A percentile compares a stretch with the other conserved stretches of the same genome.
These are phyloP conservation scores for Augiades crinisus DNA, from an alignment of 2,888 invertebrate genomes.

Conservation along the genomic window DNA sequence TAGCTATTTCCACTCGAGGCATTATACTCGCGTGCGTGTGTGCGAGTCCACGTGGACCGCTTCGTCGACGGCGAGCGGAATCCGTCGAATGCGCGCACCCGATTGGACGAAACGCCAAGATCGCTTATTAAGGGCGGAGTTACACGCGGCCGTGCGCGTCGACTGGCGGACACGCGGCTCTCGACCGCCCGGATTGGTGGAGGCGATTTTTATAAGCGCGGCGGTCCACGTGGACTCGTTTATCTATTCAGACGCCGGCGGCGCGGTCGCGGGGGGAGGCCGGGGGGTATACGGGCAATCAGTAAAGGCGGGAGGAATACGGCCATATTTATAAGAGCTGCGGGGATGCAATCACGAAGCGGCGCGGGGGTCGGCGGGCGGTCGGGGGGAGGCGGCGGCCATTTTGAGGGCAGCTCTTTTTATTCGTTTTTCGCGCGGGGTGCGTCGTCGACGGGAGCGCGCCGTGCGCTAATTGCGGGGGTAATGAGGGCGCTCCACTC, in stretches of 20 bases:
- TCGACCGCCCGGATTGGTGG: constrained; percentile 55
- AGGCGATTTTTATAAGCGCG: constrained; percentile 80
- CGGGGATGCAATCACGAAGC: constrained; percentile 82
- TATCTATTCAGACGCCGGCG: constrained; percentile 83
- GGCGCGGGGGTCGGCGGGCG: constrained; percentile 74
- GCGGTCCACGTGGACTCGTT: constrained; percentile 81
- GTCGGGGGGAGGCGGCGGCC: constrained; percentile 83
- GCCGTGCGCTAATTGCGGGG: constrained; percentile 81
- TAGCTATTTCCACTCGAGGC: constrained; percentile 82
- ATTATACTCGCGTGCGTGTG: constrained; percentile 73
- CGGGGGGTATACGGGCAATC: constrained; percentile 83
- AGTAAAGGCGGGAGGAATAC: constrained; percentile 82
- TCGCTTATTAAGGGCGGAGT: constrained; percentile 82
- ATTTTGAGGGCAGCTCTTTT: constrained; percentile 87
- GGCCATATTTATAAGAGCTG: constrained; percentile 83
- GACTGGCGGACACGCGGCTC: constrained; percentile 52
- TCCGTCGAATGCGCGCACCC: constrained; percentile 48
- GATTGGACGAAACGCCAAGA: constrained; percentile 62
- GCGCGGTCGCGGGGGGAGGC: constrained; percentile 79
- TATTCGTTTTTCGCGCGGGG: constrained; percentile 82
- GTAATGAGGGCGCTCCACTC: constrained; percentile 80
- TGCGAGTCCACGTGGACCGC: constrained; percentile 78
- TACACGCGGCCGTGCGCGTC: constrained; percentile 60
- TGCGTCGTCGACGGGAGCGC: constrained; percentile 77
- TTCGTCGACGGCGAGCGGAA: constrained; percentile 71